Evolutionary conservation across 2,888 invertebrate genomes (phyloP), one percentile per base, ranked within the genome.

Genomic region (Protodeltote pygarga): DNA sequence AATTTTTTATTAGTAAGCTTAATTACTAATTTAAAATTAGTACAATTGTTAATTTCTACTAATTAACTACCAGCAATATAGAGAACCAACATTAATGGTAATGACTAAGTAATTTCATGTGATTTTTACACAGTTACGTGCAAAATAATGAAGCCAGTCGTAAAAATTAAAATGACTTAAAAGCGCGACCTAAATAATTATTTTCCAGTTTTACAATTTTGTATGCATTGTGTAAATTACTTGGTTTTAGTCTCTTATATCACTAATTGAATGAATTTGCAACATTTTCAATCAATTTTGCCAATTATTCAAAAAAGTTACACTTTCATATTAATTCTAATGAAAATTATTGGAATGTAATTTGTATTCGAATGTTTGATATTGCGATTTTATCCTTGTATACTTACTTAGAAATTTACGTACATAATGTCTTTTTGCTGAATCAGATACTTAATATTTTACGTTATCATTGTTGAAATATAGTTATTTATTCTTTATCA

Each of bases 11-110:
- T 81, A 72, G 78, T 76, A 70, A 72, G 35, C 19, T 15, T 65
- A 59, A 67, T 72, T 73, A 71, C 76, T 75, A 75, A 77, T 80
- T 79, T 53, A 37, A 72, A 79, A 76, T 81, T 75, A 73, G 73
- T 65, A 51, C 20, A 50, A 52, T 47, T 41, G 50, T 54, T 42
- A 14, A 57, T 57, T 57, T 63, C 50, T 54, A 58, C 40, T 67
- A 66, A 71, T 70, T 65, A 63, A 52, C 54, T 46, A 68, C 63
- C 51, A 63, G 64, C 60, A 65, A 55, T 62, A 57, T 66, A 59
- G 54, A 63, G 58, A 65, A 71, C 47, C 65, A 59, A 57, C 64
- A 65, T 65, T 64, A 65, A 59, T 49, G 45, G 25, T 66, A 65
- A 65, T 71, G 47, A 68, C 60, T 72, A 68, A 71, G 70, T 73